A percentile compares a stretch with the other conserved stretches of the same genome.
Conservation (phyloP, 2,888 invertebrate genomes). For the Scaptomyza polygonia region DNA sequence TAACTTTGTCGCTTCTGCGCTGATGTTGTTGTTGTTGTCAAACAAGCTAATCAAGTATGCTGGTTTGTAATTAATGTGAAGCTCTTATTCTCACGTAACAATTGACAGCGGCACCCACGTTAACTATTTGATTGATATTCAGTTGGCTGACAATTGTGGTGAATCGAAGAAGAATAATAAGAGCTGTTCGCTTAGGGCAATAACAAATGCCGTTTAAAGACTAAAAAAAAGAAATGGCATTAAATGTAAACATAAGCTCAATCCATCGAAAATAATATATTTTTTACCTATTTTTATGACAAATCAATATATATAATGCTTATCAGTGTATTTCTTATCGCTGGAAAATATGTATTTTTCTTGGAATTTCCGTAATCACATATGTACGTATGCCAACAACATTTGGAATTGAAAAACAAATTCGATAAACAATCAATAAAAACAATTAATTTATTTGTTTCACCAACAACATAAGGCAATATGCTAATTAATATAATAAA, state of each 20-base stretch:
- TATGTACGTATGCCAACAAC: slow-evolving; percentile 11
- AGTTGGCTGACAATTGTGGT: too few relatives aligned
- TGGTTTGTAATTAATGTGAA: background rate
- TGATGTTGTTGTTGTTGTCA: background rate
- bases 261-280: background rate
- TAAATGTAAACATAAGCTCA: background rate
- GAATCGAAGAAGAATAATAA: background rate
- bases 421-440: slow-evolving; percentile 22
- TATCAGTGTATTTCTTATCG: slow-evolving; percentile 41
- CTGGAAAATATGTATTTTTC: slow-evolving; percentile 4
- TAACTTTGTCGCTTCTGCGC: background rate
- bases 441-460: slow-evolving; percentile 21
- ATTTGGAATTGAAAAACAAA: slow-evolving; percentile 39
- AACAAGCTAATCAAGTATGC: slow-evolving; percentile 4
- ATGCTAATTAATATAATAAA: too few relatives aligned
- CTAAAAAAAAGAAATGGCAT: background rate
- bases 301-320: slow-evolving; percentile 3
- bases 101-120: background rate
- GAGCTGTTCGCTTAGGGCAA: background rate
- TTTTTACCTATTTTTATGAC: too few relatives aligned
- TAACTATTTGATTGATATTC: background rate
- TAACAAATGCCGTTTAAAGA: background rate
- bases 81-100: background rate
- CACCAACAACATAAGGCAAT: too few relatives aligned
- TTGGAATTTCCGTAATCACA: slow-evolving; percentile 10